phyloP scores from a whole-genome alignment of 2,113 vertebrate species.

The Pelecanus crispus region DNA sequence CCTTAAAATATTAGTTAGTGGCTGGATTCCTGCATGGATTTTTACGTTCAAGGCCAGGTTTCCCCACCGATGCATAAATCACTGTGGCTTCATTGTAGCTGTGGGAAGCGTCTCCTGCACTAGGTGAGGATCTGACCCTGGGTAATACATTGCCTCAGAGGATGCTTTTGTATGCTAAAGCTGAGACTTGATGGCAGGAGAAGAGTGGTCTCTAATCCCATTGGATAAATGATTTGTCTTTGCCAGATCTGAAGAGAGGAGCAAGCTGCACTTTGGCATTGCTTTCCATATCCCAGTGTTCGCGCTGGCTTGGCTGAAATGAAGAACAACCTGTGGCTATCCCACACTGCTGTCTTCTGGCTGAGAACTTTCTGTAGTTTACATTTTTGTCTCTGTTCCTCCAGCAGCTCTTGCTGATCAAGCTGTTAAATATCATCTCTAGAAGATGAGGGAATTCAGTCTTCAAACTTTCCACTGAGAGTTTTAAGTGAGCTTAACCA shows the following conservation, averaged over 20 bases:
- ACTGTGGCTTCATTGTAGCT: neutral
- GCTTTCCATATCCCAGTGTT: neutral
- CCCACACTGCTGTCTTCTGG: neutral
- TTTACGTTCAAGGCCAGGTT: neutral
- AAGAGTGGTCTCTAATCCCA: neutral
- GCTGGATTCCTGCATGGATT: conserved; percentile 7
- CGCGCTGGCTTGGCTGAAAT: neutral
- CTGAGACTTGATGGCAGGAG: neutral
- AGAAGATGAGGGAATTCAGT: neutral
- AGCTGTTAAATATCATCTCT: neutral
- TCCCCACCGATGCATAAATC: conserved; percentile 1
- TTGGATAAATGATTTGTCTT: neutral
- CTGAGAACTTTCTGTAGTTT: neutral
- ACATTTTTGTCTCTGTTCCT: neutral
- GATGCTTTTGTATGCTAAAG: neutral
- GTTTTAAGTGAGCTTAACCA: conserved; percentile 9
- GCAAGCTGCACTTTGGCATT: neutral
- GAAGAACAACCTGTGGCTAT: neutral
- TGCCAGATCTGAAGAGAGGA: neutral
- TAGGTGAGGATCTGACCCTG: neutral
- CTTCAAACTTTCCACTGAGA: conserved; percentile 32
- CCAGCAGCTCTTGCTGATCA: neutral
- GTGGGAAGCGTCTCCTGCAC: neutral
- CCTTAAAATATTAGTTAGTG: neutral
- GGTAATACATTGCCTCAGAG: neutral